Conservation (phyloP, 2,113 vertebrate species). For the Neotoma lepida region DNA sequence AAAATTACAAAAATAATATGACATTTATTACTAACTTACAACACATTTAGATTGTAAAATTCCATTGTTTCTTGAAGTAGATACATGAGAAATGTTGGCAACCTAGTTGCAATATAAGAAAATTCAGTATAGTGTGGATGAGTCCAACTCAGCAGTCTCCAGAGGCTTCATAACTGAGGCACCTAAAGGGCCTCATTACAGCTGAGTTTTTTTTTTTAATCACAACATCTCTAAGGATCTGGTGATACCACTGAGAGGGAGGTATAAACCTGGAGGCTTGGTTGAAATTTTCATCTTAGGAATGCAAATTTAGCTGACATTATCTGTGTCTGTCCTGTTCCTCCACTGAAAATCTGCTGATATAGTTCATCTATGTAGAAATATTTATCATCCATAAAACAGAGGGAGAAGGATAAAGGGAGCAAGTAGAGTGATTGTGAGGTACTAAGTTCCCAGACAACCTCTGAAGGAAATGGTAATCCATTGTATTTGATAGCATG, state of each 20-base stretch:
- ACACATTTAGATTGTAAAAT: not conserved
- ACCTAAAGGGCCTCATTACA: not conserved
- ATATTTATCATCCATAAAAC: constrained; percentile 20
- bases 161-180: not conserved
- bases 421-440: not conserved
- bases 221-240: not conserved
- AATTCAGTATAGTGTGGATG: not conserved
- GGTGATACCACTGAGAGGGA: not conserved
- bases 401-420: not conserved
- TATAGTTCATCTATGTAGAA: not conserved
- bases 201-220: not conserved
- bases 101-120: not conserved
- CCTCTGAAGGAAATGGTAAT: constrained; percentile 46
- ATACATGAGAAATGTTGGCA: not conserved
- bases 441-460: constrained; percentile 15
- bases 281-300: not conserved
- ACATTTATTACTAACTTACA: not conserved
- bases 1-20: not conserved
- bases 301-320: not conserved
- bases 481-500: not conserved
- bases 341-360: not conserved
- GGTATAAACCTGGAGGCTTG: too few species aligned
- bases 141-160: not conserved
- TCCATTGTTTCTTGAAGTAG: not conserved
- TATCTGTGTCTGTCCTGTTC: not conserved